Percentiles rank a stretch among this genome's conserved stretches.
These are phyloP conservation scores for Solea solea DNA, from an alignment of 2,113 vertebrate genomes.

Conservation along the genomic window DNA sequence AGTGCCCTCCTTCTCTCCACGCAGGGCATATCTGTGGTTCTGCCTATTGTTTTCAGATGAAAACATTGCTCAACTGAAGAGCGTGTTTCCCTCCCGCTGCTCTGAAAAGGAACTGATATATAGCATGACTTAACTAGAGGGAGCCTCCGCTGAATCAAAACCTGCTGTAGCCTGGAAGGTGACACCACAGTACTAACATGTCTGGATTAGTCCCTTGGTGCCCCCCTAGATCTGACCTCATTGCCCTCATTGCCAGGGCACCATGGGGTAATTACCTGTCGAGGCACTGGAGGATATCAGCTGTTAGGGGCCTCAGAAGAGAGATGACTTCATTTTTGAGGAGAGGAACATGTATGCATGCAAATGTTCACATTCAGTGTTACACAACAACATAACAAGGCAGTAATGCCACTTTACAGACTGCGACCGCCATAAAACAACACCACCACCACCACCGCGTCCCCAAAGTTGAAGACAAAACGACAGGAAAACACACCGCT, in stretches of 20 bases:
- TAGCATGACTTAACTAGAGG: slow-evolving; percentile 28
- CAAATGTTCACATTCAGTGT: slow-evolving; percentile 9
- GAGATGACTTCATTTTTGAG: slow-evolving; percentile 21
- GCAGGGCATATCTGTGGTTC: slow-evolving; percentile 44
- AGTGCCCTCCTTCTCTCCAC: slow-evolving; percentile 29
- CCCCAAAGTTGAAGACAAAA: slow-evolving; percentile 23
- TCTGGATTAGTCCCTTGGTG: slow-evolving; percentile 35
- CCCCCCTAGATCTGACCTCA: slow-evolving; percentile 4
- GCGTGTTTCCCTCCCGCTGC: slow-evolving; percentile 51
- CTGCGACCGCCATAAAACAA: not conserved
- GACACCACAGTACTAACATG: slow-evolving; percentile 38
- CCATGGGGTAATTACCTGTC: slow-evolving; percentile 61
- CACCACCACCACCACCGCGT: not conserved
- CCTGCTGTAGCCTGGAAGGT: slow-evolving; percentile 34
- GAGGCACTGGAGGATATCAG: slow-evolving; percentile 20
- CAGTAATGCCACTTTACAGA: not conserved
- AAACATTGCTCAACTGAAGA: slow-evolving; percentile 53
- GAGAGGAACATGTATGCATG: not conserved
- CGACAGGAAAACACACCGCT: slow-evolving; percentile 7
- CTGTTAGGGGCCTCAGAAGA: slow-evolving; percentile 35
- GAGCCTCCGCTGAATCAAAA: slow-evolving; percentile 15
- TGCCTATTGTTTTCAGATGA: slow-evolving; percentile 62
- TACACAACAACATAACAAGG: slow-evolving; percentile 9
- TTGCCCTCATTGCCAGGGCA: slow-evolving; percentile 9
- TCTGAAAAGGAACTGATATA: slow-evolving; percentile 46